Evolutionary conservation across 2,797 vertebrate species (phyloP).

Genomic region (Pangasius sanitwongsei): DNA sequence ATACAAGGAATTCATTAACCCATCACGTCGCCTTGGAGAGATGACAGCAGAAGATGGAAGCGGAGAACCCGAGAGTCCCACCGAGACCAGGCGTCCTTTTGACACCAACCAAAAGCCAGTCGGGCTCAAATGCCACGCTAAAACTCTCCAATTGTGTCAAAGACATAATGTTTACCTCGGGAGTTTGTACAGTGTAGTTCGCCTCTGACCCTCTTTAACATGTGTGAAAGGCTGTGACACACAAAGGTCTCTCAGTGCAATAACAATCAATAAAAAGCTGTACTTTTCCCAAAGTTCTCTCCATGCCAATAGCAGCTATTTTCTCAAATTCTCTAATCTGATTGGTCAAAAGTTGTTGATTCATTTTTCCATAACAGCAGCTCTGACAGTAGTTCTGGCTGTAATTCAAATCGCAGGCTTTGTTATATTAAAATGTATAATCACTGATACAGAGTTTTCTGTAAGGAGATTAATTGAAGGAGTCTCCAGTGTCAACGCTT

Average conservation of each 20-base stretch:
- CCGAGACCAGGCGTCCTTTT: slow-evolving; percentile 38
- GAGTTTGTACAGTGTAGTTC: slow-evolving; percentile 27
- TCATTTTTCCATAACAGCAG: neutral
- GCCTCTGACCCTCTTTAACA: slow-evolving; percentile 8
- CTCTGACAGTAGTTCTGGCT: neutral
- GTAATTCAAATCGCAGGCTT: neutral
- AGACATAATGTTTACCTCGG: slow-evolving; percentile 39
- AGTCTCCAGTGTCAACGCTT: neutral
- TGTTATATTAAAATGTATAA: neutral
- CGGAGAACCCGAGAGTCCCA: slow-evolving; percentile 46
- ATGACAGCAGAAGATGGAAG: slow-evolving; percentile 43
- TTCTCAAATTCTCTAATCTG: neutral
- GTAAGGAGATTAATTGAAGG: neutral
- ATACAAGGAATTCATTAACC: slow-evolving; percentile 62
- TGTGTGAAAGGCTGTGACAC: slow-evolving; percentile 14
- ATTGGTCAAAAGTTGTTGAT: neutral
- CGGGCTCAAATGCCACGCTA: slow-evolving; percentile 24
- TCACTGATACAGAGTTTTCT: neutral
- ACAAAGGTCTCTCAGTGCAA: neutral
- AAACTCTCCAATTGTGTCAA: slow-evolving; percentile 44
- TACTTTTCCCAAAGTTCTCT: neutral
- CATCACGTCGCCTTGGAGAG: slow-evolving; percentile 50
- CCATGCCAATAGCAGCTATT: neutral
- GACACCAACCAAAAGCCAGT: slow-evolving; percentile 29
- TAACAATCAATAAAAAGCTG: neutral